Evolutionary conservation across 37 sponge, comb jelly and placozoan genomes (phyloP).

Genomic region (Haliclona indistincta): DNA sequence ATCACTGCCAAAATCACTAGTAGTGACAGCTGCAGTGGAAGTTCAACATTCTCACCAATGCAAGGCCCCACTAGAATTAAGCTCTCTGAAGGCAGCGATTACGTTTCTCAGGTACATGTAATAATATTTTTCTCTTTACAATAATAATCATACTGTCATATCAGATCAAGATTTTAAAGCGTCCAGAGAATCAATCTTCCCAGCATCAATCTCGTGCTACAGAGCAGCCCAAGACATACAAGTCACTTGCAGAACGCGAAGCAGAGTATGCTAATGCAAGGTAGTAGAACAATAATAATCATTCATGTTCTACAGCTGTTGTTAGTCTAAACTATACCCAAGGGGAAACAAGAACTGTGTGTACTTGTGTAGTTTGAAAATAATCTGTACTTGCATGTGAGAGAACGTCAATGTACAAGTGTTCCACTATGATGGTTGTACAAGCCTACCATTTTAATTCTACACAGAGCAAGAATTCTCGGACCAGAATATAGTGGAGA

Average conservation of each 20-base stretch:
- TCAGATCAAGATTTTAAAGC: constrained; percentile 72
- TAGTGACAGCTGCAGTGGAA: neutral
- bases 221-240: constrained; percentile 8
- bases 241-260: constrained; percentile 72
- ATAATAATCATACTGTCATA: neutral
- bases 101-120: neutral
- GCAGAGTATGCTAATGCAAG: constrained; percentile 76
- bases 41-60: neutral
- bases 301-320: neutral
- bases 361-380: neutral
- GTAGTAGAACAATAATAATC: constrained; percentile 14
- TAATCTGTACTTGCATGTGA: neutral
- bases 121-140: neutral
- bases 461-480: constrained; percentile 9
- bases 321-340: too few species aligned
- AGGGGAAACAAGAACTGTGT: too few species aligned
- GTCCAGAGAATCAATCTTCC: constrained; percentile 30
- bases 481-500: neutral
- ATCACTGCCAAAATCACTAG: neutral
- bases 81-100: constrained; percentile 1
- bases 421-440: too few species aligned
- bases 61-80: constrained; percentile 2
- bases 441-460: too few species aligned
- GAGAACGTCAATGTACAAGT: too few species aligned
- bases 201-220: neutral